These are phyloP conservation scores for Yponomeuta evonymella DNA, from an alignment of 2,888 invertebrate genomes.

Conservation along the genomic window DNA sequence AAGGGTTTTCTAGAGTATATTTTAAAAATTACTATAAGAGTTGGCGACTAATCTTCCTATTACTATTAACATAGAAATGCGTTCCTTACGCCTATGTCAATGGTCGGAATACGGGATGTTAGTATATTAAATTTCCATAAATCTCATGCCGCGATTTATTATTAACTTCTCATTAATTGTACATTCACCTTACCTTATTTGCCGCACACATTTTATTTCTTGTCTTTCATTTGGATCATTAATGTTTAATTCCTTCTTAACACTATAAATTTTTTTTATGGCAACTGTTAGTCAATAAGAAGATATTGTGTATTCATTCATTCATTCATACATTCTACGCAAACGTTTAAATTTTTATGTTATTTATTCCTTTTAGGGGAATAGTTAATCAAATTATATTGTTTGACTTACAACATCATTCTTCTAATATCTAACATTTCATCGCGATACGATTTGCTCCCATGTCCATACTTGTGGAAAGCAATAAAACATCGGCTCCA, in stretches of 20 bases:
- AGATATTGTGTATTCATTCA: too few species aligned
- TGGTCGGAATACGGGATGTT: not conserved
- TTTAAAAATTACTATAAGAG: not conserved
- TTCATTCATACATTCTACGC: too few species aligned
- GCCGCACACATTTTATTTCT: constrained; percentile 22
- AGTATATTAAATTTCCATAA: not conserved
- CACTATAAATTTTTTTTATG: not conserved
- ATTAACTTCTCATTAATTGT: constrained; percentile 42
- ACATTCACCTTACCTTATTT: constrained; percentile 39
- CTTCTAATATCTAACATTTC: too few species aligned
- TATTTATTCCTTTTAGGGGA: too few species aligned
- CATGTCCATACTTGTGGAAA: not conserved
- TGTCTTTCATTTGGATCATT: constrained; percentile 21
- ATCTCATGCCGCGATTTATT: constrained; percentile 21
- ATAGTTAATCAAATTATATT: too few species aligned
- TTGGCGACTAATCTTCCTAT: not conserved
- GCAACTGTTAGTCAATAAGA: too few species aligned
- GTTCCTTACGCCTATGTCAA: not conserved
- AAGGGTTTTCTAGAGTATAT: not conserved
- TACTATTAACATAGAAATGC: not conserved
- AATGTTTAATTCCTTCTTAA: not conserved
- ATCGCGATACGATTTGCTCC: too few species aligned
- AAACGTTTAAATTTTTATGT: too few species aligned
- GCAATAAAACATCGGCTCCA: too few species aligned
- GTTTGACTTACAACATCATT: too few species aligned